Evolutionary conservation across 1,140 invertebrate genomes (phyloP).

Genomic region (Drosophila truncata): DNA sequence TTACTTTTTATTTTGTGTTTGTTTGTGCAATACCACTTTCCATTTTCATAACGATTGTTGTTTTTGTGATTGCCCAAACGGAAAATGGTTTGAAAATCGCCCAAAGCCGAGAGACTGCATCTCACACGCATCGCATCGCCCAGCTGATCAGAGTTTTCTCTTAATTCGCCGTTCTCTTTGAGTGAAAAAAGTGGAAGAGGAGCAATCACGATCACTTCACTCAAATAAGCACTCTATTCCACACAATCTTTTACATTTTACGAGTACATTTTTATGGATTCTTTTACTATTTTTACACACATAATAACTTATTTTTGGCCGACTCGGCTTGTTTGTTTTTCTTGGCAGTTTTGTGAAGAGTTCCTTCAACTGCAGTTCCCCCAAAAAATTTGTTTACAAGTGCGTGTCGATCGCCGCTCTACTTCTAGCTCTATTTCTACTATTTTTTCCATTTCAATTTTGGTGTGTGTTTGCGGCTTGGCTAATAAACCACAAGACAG

Average conservation of each 20-base stretch:
- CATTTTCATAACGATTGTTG: conserved; percentile 53
- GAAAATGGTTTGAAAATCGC: conserved; percentile 11
- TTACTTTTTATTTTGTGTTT: conserved; percentile 17
- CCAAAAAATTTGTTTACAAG: conserved; percentile 49
- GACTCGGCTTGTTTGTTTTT: conserved; percentile 27
- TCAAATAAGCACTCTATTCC: conserved; percentile 12
- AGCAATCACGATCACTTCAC: conserved; percentile 1
- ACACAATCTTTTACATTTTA: conserved; percentile 62
- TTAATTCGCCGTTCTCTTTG: conserved; percentile 25
- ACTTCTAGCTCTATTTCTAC: conserved; percentile 26
- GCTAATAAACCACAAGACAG: conserved; percentile 56
- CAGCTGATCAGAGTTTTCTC: conserved; percentile 36
- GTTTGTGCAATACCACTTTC: conserved; percentile 49
- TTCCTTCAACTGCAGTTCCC: conserved; percentile 46
- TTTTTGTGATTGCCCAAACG: conserved; percentile 36
- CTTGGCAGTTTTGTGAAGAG: conserved; percentile 34
- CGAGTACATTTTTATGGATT: conserved; percentile 76
- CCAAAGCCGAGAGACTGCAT: conserved; percentile 6
- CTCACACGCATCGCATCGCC: conserved; percentile 35
- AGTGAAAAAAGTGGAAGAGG: conserved; percentile 13
- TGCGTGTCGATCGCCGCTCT: conserved; percentile 30
- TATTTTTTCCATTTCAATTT: conserved; percentile 15
- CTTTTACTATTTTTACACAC: conserved; percentile 77
- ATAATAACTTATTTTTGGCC: conserved; percentile 39
- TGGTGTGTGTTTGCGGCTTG: conserved; percentile 28